phyloP scores from a whole-genome alignment of 2,113 vertebrate genomes.

The Rhabdornis inornatus region DNA sequence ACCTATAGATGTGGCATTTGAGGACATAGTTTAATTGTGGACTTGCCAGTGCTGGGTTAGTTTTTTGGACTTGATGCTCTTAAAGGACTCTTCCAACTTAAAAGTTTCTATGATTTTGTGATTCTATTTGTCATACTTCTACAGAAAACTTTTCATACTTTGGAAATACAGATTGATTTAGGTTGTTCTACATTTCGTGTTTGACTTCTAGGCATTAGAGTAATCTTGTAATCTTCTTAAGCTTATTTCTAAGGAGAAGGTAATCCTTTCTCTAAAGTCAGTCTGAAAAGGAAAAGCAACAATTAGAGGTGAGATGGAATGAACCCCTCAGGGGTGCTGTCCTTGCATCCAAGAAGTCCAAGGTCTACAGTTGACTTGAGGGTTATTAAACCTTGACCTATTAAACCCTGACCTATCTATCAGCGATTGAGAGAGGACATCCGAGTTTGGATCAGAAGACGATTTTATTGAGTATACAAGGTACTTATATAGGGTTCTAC shows the following conservation, averaged over 20 bases:
- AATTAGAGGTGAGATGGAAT: neutral
- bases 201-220: neutral
- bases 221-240: neutral
- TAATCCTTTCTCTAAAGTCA: neutral
- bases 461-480: too few relatives aligned
- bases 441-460: too few relatives aligned
- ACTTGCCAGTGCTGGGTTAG: neutral
- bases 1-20: neutral
- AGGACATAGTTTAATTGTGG: neutral
- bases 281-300: neutral
- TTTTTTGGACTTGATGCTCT: fast-evolving
- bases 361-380: neutral
- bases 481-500: too few relatives aligned
- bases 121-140: neutral
- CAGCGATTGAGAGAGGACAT: too few relatives aligned
- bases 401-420: neutral
- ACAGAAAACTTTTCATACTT: neutral
- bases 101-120: neutral
- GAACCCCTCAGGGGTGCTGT: fast-evolving
- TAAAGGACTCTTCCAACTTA: neutral
- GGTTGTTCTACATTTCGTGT: neutral
- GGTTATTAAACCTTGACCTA: neutral
- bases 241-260: neutral
- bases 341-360: neutral
- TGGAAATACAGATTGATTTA: neutral